Conservation (phyloP, 2,888 invertebrate species). For the Punctoribates punctum region DNA sequence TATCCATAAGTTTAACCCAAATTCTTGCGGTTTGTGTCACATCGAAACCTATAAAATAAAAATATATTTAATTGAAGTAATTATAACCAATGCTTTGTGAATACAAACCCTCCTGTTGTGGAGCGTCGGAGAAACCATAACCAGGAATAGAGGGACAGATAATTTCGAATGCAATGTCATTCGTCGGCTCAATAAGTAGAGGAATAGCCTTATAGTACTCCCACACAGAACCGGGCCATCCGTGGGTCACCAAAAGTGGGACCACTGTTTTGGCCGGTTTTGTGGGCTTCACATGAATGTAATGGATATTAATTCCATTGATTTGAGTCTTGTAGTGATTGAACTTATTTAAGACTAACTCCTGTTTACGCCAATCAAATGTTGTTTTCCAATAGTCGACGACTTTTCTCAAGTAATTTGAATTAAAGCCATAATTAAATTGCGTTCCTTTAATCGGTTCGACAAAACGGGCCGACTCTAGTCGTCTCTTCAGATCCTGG, state of each 20-base stretch:
- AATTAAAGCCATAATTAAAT: constrained; percentile 77
- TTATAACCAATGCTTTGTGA: background rate
- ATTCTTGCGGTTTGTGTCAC: constrained; percentile 55
- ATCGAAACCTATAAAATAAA: constrained; percentile 45
- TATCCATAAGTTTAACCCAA: constrained; percentile 65
- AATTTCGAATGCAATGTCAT: constrained; percentile 65
- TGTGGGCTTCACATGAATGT: constrained; percentile 64
- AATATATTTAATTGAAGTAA: background rate
- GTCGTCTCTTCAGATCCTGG: constrained; percentile 58
- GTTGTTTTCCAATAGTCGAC: constrained; percentile 71
- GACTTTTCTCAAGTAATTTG: constrained; percentile 64
- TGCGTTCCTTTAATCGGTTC: too few species aligned
- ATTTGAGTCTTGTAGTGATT: constrained; percentile 72
- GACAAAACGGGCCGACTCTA: constrained; percentile 55
- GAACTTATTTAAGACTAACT: constrained; percentile 67
- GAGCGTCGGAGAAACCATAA: constrained; percentile 59
- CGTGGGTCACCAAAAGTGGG: constrained; percentile 64
- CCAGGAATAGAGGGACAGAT: constrained; percentile 59
- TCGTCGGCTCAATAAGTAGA: constrained; percentile 58
- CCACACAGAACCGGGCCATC: constrained; percentile 79
- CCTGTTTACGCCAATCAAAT: constrained; percentile 69
- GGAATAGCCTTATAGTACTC: constrained; percentile 76
- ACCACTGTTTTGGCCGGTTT: constrained; percentile 49
- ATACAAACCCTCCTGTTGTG: constrained; percentile 61
- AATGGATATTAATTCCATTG: constrained; percentile 67